phyloP scores from a whole-genome alignment of 2,888 invertebrate species.

The Pinctada fucata region DNA sequence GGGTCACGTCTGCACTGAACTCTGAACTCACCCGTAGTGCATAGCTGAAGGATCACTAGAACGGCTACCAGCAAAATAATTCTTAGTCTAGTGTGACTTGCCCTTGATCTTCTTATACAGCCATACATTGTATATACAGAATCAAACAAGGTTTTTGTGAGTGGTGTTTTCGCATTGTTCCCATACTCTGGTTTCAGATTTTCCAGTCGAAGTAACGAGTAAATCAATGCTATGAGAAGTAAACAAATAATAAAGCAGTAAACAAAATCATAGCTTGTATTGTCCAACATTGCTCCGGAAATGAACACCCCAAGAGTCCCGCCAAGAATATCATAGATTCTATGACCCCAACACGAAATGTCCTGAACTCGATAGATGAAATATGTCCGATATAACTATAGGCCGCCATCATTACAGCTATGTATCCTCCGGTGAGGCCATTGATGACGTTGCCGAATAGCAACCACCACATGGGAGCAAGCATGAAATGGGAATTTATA shows the following conservation, averaged over 20 bases:
- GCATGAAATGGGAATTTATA: constrained; percentile 67
- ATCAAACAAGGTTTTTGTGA: constrained; percentile 28
- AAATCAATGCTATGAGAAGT: constrained; percentile 72
- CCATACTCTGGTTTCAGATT: constrained; percentile 47
- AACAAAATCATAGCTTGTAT: constrained; percentile 73
- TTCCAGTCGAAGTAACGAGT: constrained; percentile 67
- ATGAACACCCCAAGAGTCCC: constrained; percentile 89
- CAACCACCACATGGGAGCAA: constrained; percentile 68
- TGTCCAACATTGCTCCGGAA: constrained; percentile 86
- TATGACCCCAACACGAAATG: constrained; percentile 87
- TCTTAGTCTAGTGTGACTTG: constrained; percentile 43
- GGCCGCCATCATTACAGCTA: constrained; percentile 75
- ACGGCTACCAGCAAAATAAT: constrained; percentile 51
- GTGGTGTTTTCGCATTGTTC: background rate
- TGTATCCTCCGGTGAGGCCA: constrained; percentile 77
- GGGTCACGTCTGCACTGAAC: too few relatives aligned
- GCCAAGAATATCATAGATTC: constrained; percentile 90
- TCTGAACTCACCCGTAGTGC: constrained; percentile 57
- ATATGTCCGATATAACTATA: constrained; percentile 91
- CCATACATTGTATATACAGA: constrained; percentile 43
- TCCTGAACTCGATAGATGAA: constrained; percentile 84
- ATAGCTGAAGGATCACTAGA: constrained; percentile 53
- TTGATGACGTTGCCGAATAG: constrained; percentile 75
- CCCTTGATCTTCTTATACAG: constrained; percentile 57
- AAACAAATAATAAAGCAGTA: constrained; percentile 72